Evolutionary conservation across 2,113 vertebrate genomes (phyloP).

Genomic region (Prolemur simus): DNA sequence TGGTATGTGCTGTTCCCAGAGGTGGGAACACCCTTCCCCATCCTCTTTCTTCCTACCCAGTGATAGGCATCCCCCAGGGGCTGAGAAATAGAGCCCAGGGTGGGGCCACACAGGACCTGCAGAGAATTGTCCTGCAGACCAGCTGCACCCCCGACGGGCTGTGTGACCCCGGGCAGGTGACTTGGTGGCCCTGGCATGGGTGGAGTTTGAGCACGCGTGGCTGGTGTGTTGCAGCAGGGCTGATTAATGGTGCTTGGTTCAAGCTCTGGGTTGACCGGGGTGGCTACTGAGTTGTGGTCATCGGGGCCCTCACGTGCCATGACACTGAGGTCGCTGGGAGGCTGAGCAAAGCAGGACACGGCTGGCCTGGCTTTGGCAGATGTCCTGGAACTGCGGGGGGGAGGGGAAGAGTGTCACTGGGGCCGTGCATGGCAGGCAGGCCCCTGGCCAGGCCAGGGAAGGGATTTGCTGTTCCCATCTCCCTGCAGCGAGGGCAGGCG

Average conservation of each 20-base stretch:
- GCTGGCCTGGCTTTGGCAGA: not conserved
- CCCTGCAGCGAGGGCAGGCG: fast-evolving
- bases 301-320: too few relatives aligned
- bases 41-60: not conserved
- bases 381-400: not conserved
- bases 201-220: fast-evolving
- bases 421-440: not conserved
- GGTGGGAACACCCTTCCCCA: not conserved
- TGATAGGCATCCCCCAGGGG: not conserved
- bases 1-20: not conserved
- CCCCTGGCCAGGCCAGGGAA: not conserved
- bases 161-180: not conserved
- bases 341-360: fast-evolving
- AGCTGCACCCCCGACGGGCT: fast-evolving
- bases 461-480: constrained; percentile 51
- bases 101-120: fast-evolving
- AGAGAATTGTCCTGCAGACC: not conserved
- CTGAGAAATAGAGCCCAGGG: not conserved
- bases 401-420: not conserved
- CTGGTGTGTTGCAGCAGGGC: fast-evolving
- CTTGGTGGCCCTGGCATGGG: fast-evolving
- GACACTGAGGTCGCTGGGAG: not conserved
- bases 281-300: not conserved
- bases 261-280: not conserved
- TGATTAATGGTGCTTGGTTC: not conserved